These are phyloP conservation scores for Acrossocheilus wenchowensis DNA, from an alignment of 2,797 vertebrate genomes.

Conservation along the genomic window DNA sequence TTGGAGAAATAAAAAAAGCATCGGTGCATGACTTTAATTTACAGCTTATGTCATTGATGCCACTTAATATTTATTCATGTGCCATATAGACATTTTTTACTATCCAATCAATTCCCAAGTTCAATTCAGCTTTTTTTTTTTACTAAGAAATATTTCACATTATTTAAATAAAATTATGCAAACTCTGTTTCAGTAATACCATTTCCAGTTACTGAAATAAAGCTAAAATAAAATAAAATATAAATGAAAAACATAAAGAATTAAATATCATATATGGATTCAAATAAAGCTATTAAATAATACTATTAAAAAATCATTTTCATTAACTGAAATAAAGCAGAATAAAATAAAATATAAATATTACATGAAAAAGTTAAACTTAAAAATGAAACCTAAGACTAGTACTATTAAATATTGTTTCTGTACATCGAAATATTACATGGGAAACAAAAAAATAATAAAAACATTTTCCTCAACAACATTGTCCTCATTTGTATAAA, in stretches of 20 bases:
- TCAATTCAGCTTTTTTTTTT: not conserved
- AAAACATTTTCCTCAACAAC: not conserved
- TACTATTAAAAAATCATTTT: not conserved
- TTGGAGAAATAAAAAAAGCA: not conserved
- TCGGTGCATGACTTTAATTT: not conserved
- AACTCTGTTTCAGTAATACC: not conserved
- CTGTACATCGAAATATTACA: not conserved
- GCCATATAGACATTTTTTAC: not conserved
- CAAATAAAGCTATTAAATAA: not conserved
- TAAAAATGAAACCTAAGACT: not conserved
- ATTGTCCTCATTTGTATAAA: no score
- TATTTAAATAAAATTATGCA: not conserved
- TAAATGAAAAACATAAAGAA: not conserved
- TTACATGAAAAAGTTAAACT: not conserved
- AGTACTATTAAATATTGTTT: no score
- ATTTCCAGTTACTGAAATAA: not conserved
- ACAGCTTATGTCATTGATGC: not conserved
- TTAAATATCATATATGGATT: not conserved
- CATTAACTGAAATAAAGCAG: not conserved
- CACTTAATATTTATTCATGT: not conserved
- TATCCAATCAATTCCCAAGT: not conserved
- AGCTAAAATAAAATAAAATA: not conserved
- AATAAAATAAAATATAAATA: not conserved
- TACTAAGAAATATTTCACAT: not conserved
- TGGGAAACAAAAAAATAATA: not conserved